Base-by-base conservation (phyloP, 2,888 invertebrate species). In the Megaustenia siamemsis region DNA sequence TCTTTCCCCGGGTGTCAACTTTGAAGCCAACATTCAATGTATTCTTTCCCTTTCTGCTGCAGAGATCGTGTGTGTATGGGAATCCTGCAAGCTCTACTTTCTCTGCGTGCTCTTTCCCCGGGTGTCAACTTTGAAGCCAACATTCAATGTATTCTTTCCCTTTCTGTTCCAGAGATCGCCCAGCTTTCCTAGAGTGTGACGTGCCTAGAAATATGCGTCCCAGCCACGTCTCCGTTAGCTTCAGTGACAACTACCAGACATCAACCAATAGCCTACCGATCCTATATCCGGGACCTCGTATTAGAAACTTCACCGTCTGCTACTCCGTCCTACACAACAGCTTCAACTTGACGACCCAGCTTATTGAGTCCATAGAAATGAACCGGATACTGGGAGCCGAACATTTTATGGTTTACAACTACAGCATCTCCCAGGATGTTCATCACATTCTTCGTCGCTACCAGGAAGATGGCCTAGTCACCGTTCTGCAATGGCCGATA, bases 301-400 rank as follows among this genome's bases (percentile, higher is more conserved):
- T 24, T 15, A 40, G n/a, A 53, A 83, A 66, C 40, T 77, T 83
- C 77, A 83, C 83, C 18, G 83, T 83, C 10, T 83, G 83, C 53
- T 77, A 68, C 38, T 66, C 77, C 15, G 38, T 75, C 8, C 53
- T 83, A 28, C 75, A 82, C 56, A 43, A 21, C 32, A 24, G 28
- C 43, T 83, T 40, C 60, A 78, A 78, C 28, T n/a, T 18, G 5
- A 49, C 68, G n/a, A 38, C 78, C 8, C 63, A 79, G 49, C 53
- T 84, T 18, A 49, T 84, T 28, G 45, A 80, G 38, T 60, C 79
- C 8, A 40, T 84, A 38, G 80, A 79, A 60, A 60, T 84, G 24
- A 84, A 84, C 84, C 63, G 63, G 32, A 43, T 84, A 18, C 73
- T 84, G 3, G 84, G 84, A 45, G 84, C 84, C 0, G 80, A 84